These are phyloP conservation scores for Centropus unirufus DNA, from an alignment of 2,113 vertebrate species.

Conservation along the genomic window DNA sequence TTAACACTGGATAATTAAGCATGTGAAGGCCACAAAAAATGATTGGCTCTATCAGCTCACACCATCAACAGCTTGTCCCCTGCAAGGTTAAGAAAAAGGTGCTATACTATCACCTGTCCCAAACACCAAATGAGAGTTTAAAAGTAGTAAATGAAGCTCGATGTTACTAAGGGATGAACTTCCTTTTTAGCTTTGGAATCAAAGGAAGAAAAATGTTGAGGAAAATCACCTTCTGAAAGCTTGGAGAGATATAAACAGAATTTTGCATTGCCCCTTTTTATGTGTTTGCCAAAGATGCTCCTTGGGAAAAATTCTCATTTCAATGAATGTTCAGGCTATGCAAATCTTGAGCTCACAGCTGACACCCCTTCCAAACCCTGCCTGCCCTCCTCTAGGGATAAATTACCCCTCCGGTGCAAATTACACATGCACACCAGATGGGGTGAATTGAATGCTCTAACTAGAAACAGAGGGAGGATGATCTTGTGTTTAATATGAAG, in stretches of 20 bases:
- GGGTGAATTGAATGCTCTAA: slow-evolving; percentile 55
- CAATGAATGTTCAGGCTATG: slow-evolving; percentile 15
- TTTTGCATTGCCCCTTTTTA: not conserved
- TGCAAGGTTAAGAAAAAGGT: slow-evolving; percentile 24
- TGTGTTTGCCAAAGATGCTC: slow-evolving; percentile 15
- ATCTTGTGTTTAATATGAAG: slow-evolving; percentile 70
- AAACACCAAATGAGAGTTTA: slow-evolving; percentile 33
- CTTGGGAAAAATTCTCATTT: slow-evolving; percentile 52
- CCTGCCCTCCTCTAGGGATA: slow-evolving; percentile 59
- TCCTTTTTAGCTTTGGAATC: not conserved
- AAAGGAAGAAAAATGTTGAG: not conserved
- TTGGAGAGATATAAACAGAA: not conserved
- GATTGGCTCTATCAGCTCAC: slow-evolving; percentile 36
- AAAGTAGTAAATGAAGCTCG: not conserved
- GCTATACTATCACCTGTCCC: slow-evolving; percentile 30
- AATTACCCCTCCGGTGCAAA: slow-evolving; percentile 68
- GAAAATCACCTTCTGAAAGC: not conserved
- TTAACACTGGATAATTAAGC: slow-evolving; percentile 21
- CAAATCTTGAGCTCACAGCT: slow-evolving; percentile 52
- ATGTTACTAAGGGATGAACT: not conserved
- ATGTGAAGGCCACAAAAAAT: not conserved
- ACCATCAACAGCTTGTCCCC: slow-evolving; percentile 33
- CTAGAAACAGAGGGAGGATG: slow-evolving; percentile 65
- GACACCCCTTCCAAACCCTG: slow-evolving; percentile 37
- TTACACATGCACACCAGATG: slow-evolving; percentile 66